Base-by-base conservation (phyloP, 2,888 invertebrate species). In the Epirrhoe alternata region DNA sequence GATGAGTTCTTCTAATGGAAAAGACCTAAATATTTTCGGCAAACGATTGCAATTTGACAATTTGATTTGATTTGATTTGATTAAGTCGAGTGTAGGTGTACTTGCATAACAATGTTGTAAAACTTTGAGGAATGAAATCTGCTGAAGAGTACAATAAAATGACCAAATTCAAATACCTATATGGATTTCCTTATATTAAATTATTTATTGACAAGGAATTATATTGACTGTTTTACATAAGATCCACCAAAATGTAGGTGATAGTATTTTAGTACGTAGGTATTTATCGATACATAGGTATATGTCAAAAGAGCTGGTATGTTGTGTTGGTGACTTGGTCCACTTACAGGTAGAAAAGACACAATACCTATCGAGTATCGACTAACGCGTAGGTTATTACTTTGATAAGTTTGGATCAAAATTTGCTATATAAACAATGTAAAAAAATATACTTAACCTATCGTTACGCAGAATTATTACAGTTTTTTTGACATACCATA, bases 141-240 rank as follows among this genome's bases (percentile, higher is more conserved):
- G 83, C 86, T 87, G 85, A 86, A 84, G 76, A 87, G 89, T 88
- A 90, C 89, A 90, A 90, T 89, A 89, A 89, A 85, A 79, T 81
- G 86, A 90, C 86, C 87, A 88, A 88, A 76, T 70, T 71, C 17
- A 54, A 75, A 74, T 75, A 69, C 72, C 72, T 59, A 50, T 16
- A 51, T 64, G 69, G 62, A 67, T 65, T 64, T 70, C 63, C 63
- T 49, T 67, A 55, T 67, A 63, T 35, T 65, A 61, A 60, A 73
- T 73, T 72, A 75, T 73, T 76, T 79, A 67, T 62, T 73, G 64
- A 75, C 72, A 71, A 73, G 70, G 66, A 73, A 74, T 74, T 82
- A 72, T 79, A 80, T 73, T 76, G 77, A 81, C 79, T 80, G 75
- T 79, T 83, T 80, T 81, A 79, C 65, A 75, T 53, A 61, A 38